Evolutionary conservation across 2,797 vertebrate genomes (phyloP), one percentile per base, ranked within the genome.

Genomic region (Galaxias olidus): DNA sequence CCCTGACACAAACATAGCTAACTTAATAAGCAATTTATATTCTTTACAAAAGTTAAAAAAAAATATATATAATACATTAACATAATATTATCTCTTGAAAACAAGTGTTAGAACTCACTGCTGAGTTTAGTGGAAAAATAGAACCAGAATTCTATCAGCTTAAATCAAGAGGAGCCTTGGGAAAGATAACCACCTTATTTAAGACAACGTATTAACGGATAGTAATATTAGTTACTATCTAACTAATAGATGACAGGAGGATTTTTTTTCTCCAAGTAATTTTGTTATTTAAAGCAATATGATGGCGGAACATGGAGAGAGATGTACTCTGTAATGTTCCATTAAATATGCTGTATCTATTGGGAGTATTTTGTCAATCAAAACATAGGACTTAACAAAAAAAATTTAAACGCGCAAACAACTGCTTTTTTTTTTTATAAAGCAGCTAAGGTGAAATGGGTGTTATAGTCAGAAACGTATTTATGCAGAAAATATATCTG

Each of bases 271-370:
- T 67, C 84, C 71, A 79, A 75, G 76, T 91, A 87, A 81, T 83
- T 89, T 91, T 91, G 90, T 93, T 92, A 91, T 93, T 92, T 93
- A 93, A 96, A 92, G 94, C 92, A 93, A 94, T 94, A 93, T 87
- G 90, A 93, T 92, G 85, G 93, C 93, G 92, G 91, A 84, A 90
- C 91, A 89, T 14, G 80, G 68, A 87, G 82, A 84, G 86, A 86
- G 93, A 92, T 93, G 92, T 93, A 94, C 92, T 87, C 69, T 47
- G 73, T 86, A 90, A 85, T 90, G 88, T 94, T 93, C 93, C 87
- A 90, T 93, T 94, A 90, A 93, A 93, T 94, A 95, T 90, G 90
- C 93, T 93, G 92, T 94, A 94, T 95, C 92, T 95, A 91, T 93
- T 93, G 91, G 89, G 69, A 90, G 88, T 91, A 92, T 95, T 94